Percentiles rank a stretch among this genome's conserved stretches.
Evolutionary conservation across 2,113 vertebrate species (phyloP).

Genomic region (Toxotes jaculatrix): DNA sequence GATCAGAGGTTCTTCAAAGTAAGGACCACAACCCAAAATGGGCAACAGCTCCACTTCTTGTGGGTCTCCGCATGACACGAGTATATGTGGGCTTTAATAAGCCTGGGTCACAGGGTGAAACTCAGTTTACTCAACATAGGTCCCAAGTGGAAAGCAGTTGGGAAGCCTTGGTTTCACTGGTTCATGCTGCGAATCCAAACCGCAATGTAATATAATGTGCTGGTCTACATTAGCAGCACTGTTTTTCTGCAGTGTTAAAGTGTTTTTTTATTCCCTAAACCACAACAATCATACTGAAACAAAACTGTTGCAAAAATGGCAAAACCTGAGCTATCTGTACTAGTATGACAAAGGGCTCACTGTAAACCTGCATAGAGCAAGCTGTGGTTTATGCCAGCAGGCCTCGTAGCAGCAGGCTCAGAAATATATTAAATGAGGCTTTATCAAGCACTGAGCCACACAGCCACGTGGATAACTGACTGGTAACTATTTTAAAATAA

Average conservation of each 20-base stretch:
- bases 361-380: constrained; percentile 1
- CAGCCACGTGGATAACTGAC: not conserved
- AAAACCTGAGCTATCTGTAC: constrained; percentile 5
- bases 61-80: constrained; percentile 52
- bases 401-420: not conserved
- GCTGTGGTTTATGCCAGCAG: constrained; percentile 2
- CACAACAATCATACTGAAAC: constrained; percentile 33
- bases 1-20: constrained; percentile 57
- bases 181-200: constrained; percentile 46
- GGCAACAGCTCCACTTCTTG: constrained; percentile 36
- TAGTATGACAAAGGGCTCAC: not conserved
- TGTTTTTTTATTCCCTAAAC: constrained; percentile 33
- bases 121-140: constrained; percentile 33
- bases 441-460: not conserved
- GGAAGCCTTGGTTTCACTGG: constrained; percentile 42
- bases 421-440: not conserved
- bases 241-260: constrained; percentile 3
- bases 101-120: constrained; percentile 54
- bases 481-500: not conserved
- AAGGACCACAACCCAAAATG: constrained; percentile 44
- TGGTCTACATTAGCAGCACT: constrained; percentile 29
- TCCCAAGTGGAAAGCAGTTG: constrained; percentile 45
- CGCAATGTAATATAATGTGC: constrained; percentile 25
- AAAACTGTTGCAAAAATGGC: constrained; percentile 7
- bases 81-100: constrained; percentile 57